A percentile compares a stretch with the other conserved stretches of the same genome.
phyloP scores from a whole-genome alignment of 1,140 invertebrate species.

The Aleiodes sp. region DNA sequence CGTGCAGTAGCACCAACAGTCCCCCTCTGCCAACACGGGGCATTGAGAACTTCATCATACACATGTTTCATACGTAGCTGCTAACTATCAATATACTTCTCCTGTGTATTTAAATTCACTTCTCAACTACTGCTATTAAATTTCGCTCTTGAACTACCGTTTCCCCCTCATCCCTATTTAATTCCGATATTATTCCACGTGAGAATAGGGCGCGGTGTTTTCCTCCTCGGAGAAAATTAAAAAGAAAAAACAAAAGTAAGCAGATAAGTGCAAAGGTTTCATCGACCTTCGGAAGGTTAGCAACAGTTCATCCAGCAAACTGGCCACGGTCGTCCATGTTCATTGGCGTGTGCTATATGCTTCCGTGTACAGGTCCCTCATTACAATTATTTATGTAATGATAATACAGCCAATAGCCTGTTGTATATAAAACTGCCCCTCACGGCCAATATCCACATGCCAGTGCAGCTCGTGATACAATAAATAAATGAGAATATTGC shows the following conservation, averaged over 20 bases:
- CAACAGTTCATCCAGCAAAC: constrained; percentile 26
- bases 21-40: not conserved
- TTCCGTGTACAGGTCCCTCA: constrained; percentile 45
- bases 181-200: not conserved
- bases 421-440: constrained; percentile 21
- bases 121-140: no score
- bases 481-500: constrained; percentile 23
- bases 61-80: no score
- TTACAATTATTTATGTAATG: constrained; percentile 39
- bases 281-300: constrained; percentile 52
- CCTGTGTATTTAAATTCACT: not conserved
- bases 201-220: not conserved
- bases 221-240: not conserved
- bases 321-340: constrained; percentile 1
- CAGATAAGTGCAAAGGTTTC: constrained; percentile 40
- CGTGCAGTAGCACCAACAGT: not conserved
- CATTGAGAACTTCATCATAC: not conserved
- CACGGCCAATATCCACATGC: not conserved
- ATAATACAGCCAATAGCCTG: constrained; percentile 34
- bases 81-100: no score
- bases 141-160: not conserved
- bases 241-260: no score
- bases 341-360: constrained; percentile 32
- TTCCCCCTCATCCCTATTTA: not conserved
- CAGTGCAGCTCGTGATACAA: constrained; percentile 28